Base-by-base conservation (phyloP, 1,140 invertebrate genomes). In the Caerostris darwini region DNA sequence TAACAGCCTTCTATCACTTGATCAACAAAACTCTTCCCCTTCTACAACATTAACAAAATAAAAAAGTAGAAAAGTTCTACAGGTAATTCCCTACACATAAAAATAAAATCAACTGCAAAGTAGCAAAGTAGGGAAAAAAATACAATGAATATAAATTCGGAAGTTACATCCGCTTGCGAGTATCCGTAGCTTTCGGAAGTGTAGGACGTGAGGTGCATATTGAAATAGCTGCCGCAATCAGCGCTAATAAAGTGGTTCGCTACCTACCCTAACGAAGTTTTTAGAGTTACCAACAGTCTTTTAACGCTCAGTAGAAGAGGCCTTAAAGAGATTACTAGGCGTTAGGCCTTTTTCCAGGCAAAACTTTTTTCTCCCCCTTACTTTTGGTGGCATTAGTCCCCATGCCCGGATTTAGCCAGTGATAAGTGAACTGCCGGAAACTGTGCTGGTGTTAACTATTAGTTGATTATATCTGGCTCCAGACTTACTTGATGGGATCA, bases 291-390 rank as follows among this genome's bases (percentile, higher is more conserved):
- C 71, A 50, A 34, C 71, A 34, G 34, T 34, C 71, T 77, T 77
- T 77, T 77, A 77, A 77, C 71, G 71, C 71, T 77, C 71, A 50
- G 71, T 77, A 77, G 71, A 77, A 77, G 71, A 77, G 71, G 34
- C 34, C 71, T 2, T 77, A 77, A 77, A 77, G 71, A 77, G 71
- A 77, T 77, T 77, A 77, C 71, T 34, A 12, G 8, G 34, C 71
- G 71, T 77, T 77, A 77, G 71, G 71, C 71, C 71, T 77, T 77
- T 77, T 77, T 77, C 71, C 71, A 2, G 50, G 50, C 34, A 34
- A 34, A 34, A 34, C 34, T 34, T 34, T 34, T 34, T 34, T 2
- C 34, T 34, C 0, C 34, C 34, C 34, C 34, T n/a, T 34, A 34
- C 2, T 34, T 34, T 71, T 71, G 19, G 19, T 19, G 69, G 69